Base-by-base conservation (phyloP, 1,140 invertebrate genomes). In the Akabosia matsudoensis region DNA sequence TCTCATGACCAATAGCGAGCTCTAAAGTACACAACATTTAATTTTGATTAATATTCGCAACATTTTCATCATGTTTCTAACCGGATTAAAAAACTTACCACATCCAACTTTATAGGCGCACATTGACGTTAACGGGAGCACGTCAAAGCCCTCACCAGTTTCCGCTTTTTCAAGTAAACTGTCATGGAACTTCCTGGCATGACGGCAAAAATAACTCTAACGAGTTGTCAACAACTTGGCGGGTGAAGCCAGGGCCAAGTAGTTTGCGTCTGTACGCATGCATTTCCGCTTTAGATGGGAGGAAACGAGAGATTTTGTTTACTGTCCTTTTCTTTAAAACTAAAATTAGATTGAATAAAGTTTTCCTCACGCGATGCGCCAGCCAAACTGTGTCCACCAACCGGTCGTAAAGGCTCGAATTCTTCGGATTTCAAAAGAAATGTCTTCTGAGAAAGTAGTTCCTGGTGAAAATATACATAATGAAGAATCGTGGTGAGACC, bases 351-450 rank as follows among this genome's bases (percentile, higher is more conserved):
- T 45, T 45, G n/a, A n/a, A 45, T 45, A 45, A 45, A 10, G 7
- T 45, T 45, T 45, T 45, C 37, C 18, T 45, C 24, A 56, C 54
- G 54, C 24, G 54, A 7, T 28, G 61, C 61, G 3, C 61, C 24
- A 67, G n/a, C 24, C 22, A 67, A 67, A 22, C 61, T 67, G 24
- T 31, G 22, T 4, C 22, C 7, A 2, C 24, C 61, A 4, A 67
- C 28, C 24, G 61, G 61, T 30, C 2, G 1, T 22, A 67, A 30
- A 10, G 61, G 61, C 31, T 30, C 10, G 31, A 67, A 67, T 30
- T 67, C 61, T 67, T 67, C 61, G 10, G 61, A 67, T n/a, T 67
- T 67, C 28, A 30, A 28, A 22, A 67, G 61, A 67, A 67, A 67
- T 2, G 24, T 30, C n/a, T 67, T 67, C n/a, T 30, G 3, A 2